These are phyloP conservation scores for Aurelia sp. DNA, from an alignment of 30 jellyfish, hydroid and myxozoan genomes.

Conservation along the genomic window DNA sequence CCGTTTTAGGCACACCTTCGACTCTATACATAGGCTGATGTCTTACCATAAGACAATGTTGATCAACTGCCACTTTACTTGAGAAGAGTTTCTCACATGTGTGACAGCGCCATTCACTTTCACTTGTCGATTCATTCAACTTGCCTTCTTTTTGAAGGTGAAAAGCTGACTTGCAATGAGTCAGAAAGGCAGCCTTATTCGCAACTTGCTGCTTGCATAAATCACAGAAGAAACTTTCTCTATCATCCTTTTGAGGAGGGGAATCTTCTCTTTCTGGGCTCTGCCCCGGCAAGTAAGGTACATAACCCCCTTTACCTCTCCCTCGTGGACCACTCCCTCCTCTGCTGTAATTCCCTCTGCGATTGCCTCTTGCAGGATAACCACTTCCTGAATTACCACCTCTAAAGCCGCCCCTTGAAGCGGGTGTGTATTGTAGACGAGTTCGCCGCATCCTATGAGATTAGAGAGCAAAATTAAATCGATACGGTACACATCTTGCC, in stretches of 20 bases:
- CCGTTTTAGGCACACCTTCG: conserved; percentile 65
- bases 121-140: conserved; percentile 21
- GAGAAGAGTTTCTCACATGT: conserved; percentile 79
- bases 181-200: conserved; percentile 38
- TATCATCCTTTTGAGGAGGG: conserved; percentile 15
- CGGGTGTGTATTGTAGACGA: conserved; percentile 37
- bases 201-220: conserved; percentile 84
- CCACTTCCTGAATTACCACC: background rate
- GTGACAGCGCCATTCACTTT: conserved; percentile 72
- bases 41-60: conserved; percentile 78
- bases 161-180: conserved; percentile 82
- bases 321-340: conserved; percentile 8
- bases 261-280: conserved; percentile 42
- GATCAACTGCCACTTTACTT: conserved; percentile 69
- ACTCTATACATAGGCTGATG: conserved; percentile 88
- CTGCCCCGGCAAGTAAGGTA: conserved; percentile 36
- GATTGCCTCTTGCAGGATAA: background rate
- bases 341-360: conserved; percentile 6
- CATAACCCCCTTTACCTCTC: conserved; percentile 51
- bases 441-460: conserved; percentile 49
- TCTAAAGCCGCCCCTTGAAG: conserved; percentile 4
- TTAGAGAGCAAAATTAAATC: background rate
- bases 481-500: background rate
- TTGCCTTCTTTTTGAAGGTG: conserved; percentile 79
- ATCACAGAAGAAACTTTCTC: conserved; percentile 82